These are phyloP conservation scores for Mixornis gularis DNA, from an alignment of 2,113 vertebrate genomes.

Conservation along the genomic window DNA sequence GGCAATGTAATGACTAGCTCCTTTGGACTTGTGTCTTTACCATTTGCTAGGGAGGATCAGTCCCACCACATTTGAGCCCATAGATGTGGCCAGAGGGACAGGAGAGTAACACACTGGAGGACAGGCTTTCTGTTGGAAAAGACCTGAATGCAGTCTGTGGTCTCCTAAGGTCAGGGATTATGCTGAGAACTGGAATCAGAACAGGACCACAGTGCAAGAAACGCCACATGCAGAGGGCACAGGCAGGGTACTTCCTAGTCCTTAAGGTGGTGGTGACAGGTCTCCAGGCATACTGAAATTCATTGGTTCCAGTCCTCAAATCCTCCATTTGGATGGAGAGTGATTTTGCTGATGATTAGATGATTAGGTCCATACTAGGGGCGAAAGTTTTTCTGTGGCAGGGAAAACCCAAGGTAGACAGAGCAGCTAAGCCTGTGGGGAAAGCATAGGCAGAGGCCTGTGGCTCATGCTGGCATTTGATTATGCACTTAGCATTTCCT, in stretches of 20 bases:
- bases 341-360: not conserved
- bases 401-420: not conserved
- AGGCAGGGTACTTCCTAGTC: not conserved
- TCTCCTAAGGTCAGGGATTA: not conserved
- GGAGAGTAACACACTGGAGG: not conserved
- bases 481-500: not conserved
- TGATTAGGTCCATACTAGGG: not conserved
- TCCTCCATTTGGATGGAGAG: not conserved
- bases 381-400: not conserved
- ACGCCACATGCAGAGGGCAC: not conserved
- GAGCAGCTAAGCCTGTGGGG: not conserved
- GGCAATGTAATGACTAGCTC: fast-evolving
- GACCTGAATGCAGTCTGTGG: not conserved
- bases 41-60: not conserved
- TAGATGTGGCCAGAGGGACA: not conserved
- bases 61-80: not conserved
- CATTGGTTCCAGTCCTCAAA: not conserved
- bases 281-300: not conserved
- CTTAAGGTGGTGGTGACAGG: not conserved
- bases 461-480: not conserved
- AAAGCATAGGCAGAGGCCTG: not conserved
- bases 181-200: not conserved
- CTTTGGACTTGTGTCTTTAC: not conserved
- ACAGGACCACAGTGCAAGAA: not conserved
- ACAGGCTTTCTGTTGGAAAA: not conserved